Conservation (phyloP, 2,888 invertebrate genomes). For the Polia nebulosa region DNA sequence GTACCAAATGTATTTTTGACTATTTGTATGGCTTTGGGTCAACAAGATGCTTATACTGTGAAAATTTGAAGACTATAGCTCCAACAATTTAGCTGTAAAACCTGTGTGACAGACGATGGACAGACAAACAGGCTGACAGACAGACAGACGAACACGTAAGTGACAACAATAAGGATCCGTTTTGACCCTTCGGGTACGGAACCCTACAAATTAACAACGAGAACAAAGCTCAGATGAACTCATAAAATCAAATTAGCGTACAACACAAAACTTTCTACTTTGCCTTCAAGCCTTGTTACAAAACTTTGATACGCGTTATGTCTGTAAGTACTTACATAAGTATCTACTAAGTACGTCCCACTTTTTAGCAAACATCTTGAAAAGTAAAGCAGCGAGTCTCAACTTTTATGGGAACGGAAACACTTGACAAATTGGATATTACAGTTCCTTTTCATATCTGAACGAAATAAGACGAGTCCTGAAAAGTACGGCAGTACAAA, state of each 20-base stretch:
- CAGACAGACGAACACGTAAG: too few species aligned
- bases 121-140: too few species aligned
- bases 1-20: too few species aligned
- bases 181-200: too few species aligned
- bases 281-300: not conserved
- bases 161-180: too few species aligned
- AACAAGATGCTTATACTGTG: too few species aligned
- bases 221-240: not conserved
- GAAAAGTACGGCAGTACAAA: not conserved
- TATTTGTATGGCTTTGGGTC: too few species aligned
- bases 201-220: not conserved
- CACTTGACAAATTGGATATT: constrained; percentile 21
- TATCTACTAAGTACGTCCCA: not conserved
- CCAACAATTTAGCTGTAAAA: too few species aligned
- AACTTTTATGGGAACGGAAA: constrained; percentile 24
- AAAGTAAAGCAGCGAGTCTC: not conserved
- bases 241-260: constrained; percentile 7
- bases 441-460: not conserved
- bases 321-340: not conserved
- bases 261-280: constrained; percentile 44
- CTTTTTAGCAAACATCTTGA: constrained; percentile 1
- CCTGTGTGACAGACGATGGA: too few species aligned
- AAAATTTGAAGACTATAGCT: too few species aligned
- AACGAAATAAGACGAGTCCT: not conserved
- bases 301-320: constrained; percentile 8